Base-by-base conservation (phyloP, 2,888 invertebrate species). In the Cremastobaeus sp. region DNA sequence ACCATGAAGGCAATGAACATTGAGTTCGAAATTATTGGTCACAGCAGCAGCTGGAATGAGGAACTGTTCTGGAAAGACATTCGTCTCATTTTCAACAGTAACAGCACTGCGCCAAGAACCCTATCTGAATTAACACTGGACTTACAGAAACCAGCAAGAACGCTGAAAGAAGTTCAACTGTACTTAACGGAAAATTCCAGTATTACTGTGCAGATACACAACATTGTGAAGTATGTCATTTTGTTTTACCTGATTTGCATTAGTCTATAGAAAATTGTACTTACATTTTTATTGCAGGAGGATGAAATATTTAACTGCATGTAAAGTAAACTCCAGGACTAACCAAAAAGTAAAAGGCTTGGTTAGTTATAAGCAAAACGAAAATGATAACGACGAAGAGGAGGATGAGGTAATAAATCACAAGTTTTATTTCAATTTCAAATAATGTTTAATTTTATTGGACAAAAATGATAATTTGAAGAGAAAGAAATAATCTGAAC, bases 31-130 rank as follows among this genome's bases (percentile, higher is more conserved):
- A 70, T 80, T 3, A 45, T 77, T 18, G 78, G 78, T 9, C 41
- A 79, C 0, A 45, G 35, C 4, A 21, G 62, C 5, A 18, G 57
- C 6, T 80, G 76, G 70, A 64, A 78, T 21, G 72, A 78, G 5
- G 30, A 66, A 0, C 11, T 50, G 0, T 78, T 76, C 43, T 80
- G 78, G 47, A 78, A 76, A 54, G 77, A 80, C 5, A 69, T 78
- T 9, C 60, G 75, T 43, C 50, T 77, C 1, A 70, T 79, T 35
- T 74, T 78, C 17, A 59, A 57, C 4, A 21, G 21, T 43, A 65
- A 71, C 25, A 62, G 8, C 8, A 25, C 9, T 41, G n/a, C n/a
- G n/a, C 52, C 47, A 15, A 45, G 50, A 4, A 2, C 35, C 1
- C 32, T 80, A 4, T 45, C 62, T 2, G 66, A 80, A 45, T 59